Percentiles rank a stretch among this genome's conserved stretches.
These are phyloP conservation scores for Callaeas wilsoni DNA, from an alignment of 2,113 vertebrate genomes.

Conservation along the genomic window DNA sequence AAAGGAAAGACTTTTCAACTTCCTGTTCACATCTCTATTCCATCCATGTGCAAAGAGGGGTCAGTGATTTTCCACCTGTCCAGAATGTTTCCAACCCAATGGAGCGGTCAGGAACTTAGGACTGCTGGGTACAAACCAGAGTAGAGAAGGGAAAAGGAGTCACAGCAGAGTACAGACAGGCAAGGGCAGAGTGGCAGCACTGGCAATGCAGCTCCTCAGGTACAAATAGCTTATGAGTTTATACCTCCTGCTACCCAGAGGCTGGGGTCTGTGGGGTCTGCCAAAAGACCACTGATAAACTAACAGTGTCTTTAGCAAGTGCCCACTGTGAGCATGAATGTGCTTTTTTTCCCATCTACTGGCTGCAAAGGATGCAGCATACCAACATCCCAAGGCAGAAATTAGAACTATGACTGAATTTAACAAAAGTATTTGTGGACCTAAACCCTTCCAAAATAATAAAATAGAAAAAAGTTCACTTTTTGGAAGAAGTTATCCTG, in stretches of 20 bases:
- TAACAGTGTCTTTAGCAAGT: not conserved
- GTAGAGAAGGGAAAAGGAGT: not conserved
- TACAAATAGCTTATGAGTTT: not conserved
- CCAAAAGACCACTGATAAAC: not conserved
- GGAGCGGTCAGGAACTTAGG: not conserved
- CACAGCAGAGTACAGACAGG: not conserved
- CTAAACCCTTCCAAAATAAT: not conserved
- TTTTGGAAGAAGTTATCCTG: not conserved
- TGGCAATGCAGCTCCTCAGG: not conserved
- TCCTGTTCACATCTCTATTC: not conserved
- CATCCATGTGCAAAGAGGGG: not conserved
- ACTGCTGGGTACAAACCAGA: not conserved
- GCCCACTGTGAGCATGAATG: fast-evolving
- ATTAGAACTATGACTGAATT: not conserved
- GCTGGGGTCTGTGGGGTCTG: not conserved
- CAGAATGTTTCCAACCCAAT: not conserved
- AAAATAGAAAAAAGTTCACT: not conserved
- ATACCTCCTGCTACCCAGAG: not conserved
- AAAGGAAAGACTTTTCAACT: not conserved
- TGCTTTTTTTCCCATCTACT: not conserved
- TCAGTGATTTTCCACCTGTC: not conserved
- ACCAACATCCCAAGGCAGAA: not conserved
- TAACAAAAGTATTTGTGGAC: not conserved
- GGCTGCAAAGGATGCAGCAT: not conserved
- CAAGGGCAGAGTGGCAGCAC: not conserved